Conservation (phyloP, 2,797 vertebrate genomes). For the Pteronotus mesoamericanus region DNA sequence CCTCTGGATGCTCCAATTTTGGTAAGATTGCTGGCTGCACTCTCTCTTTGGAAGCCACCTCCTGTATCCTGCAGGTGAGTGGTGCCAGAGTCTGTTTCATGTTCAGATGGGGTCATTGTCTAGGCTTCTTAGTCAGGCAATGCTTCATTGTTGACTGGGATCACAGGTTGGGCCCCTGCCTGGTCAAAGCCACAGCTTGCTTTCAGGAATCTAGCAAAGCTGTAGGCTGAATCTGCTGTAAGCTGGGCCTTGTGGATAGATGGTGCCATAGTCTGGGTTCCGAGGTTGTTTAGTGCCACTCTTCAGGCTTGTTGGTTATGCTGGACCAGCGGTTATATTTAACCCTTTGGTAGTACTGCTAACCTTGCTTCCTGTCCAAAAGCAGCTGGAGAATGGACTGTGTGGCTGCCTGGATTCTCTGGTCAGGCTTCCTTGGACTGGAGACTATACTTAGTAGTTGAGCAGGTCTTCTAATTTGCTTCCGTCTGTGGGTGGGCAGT, state of each 20-base stretch:
- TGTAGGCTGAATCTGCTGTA: neutral
- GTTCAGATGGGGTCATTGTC: neutral
- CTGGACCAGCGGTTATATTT: neutral
- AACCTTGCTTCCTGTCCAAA: neutral
- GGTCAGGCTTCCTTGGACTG: neutral
- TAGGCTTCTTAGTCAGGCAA: neutral
- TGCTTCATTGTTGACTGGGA: neutral
- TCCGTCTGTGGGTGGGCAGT: neutral
- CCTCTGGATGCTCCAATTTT: neutral
- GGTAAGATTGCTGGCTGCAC: neutral
- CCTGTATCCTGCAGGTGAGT: neutral
- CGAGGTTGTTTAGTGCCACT: neutral
- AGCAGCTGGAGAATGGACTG: neutral
- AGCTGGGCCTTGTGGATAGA: neutral
- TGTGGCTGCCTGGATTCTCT: neutral
- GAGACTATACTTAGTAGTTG: neutral
- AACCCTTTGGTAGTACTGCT: neutral
- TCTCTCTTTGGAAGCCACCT: neutral
- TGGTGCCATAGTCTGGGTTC: neutral
- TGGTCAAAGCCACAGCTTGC: neutral
- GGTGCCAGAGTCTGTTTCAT: neutral
- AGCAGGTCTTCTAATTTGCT: neutral
- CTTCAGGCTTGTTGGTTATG: neutral
- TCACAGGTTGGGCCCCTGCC: too few species aligned
- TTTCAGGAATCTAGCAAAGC: neutral